Evolutionary conservation across 2,888 invertebrate genomes (phyloP), one percentile per base, ranked within the genome.

Genomic region (Cylloceria caligata): DNA sequence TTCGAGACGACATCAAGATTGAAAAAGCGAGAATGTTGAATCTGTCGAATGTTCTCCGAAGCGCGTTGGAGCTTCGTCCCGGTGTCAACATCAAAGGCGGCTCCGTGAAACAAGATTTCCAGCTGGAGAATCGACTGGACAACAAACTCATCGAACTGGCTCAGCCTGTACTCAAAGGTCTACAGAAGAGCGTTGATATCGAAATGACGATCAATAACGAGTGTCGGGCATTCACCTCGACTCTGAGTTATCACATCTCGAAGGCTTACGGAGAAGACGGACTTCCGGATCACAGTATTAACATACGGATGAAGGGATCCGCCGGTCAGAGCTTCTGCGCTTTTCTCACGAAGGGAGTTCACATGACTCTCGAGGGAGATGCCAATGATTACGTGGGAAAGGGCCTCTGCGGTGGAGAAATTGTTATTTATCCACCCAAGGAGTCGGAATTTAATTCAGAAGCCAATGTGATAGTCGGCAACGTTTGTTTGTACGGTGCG

Each of bases 241-340:
- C 99, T 0, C 94, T 99, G 34, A 98, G 98, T 87, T 99, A 99
- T 93, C 96, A 97, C 88, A 98, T 99, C 90, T 98, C 99, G n/a
- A 95, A 96, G 98, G 97, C 97, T 94, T 97, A 96, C 92, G 96
- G 97, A 13, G 98, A 98, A 88, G 94, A 94, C 39, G 99, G 99
- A 6, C 94, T 99, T 11, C 98, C 98, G 0, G 95, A 95, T 21
- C 95, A 95, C 85, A 95, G 95, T 80, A 96, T 99, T 84, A 95
- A 97, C 89, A 97, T 99, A 74, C 95, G 95, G 47, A 94, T 99
- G 85, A 96, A 94, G 60, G 99, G 99, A 16, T 98, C 99, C 2
- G 99, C 99, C 9, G 99, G 99, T 11, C 99, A 99, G 94, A 99
- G 99, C 91, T 99, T 99, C 94, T 98, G 99, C 92, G 99, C 99